Evolutionary conservation across 2,797 vertebrate genomes (phyloP).

Genomic region (Setipinna tenuifilis): DNA sequence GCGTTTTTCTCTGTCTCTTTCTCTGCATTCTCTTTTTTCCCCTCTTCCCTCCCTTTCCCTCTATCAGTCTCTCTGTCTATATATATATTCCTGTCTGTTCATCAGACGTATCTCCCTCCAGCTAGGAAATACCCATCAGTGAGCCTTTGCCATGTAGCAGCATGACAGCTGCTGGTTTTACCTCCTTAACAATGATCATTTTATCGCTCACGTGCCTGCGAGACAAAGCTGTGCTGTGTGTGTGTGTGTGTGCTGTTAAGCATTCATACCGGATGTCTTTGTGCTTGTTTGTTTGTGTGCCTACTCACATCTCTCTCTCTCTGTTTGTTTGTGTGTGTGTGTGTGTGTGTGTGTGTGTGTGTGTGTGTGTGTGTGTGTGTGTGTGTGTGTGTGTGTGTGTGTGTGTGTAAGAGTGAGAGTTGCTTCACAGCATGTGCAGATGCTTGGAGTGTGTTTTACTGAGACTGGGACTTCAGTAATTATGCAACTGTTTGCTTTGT

Average conservation of each 20-base stretch:
- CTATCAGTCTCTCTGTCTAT: background rate
- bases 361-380: background rate
- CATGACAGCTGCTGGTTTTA: slow-evolving; percentile 4
- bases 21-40: too few species aligned
- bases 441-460: background rate
- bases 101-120: background rate
- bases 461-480: background rate
- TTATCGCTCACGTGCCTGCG: background rate
- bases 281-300: background rate
- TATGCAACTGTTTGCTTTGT: background rate
- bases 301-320: background rate
- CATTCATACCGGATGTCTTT: background rate
- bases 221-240: background rate
- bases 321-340: background rate
- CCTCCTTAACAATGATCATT: background rate
- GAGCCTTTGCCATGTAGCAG: background rate
- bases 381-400: background rate
- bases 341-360: background rate
- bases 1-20: too few species aligned
- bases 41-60: background rate
- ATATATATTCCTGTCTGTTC: background rate
- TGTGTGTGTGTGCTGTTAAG: background rate
- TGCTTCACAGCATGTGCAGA: too few species aligned
- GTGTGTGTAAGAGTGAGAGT: background rate
- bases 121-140: background rate